These are phyloP conservation scores for Kuschelorhynchus macadamiae DNA, from an alignment of 2,888 invertebrate species.

Conservation along the genomic window DNA sequence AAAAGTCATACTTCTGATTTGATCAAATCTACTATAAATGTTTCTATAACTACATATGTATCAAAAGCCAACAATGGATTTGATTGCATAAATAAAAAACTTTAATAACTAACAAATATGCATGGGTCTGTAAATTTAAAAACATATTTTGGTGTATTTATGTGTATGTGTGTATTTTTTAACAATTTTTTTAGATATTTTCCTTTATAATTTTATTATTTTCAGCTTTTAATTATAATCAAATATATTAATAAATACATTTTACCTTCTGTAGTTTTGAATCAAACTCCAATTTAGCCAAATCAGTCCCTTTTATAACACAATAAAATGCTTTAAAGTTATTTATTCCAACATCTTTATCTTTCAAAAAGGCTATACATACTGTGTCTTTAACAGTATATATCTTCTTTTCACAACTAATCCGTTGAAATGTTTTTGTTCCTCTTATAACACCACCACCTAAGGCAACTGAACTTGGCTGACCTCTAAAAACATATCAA, in stretches of 20 bases:
- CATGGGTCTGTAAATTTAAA: too few species aligned
- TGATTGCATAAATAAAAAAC: too few species aligned
- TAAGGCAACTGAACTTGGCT: conserved; percentile 56
- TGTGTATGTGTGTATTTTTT: too few species aligned
- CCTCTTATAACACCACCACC: conserved; percentile 61
- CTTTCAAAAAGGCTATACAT: conserved; percentile 59
- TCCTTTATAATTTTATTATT: too few species aligned
- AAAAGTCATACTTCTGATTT: too few species aligned
- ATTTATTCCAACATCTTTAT: conserved; percentile 50
- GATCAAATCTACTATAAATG: too few species aligned
- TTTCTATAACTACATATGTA: too few species aligned
- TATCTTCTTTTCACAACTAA: conserved; percentile 45
- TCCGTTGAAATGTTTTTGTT: conserved; percentile 55
- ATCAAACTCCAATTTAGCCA: conserved; percentile 58
- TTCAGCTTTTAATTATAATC: too few species aligned
- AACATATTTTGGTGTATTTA: too few species aligned
- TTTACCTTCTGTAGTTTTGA: conserved; percentile 57
- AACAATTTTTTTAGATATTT: too few species aligned
- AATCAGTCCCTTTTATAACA: conserved; percentile 58
- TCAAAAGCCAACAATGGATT: too few species aligned
- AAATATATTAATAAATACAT: conserved; percentile 1
- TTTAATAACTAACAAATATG: too few species aligned
- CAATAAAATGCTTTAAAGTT: conserved; percentile 60
- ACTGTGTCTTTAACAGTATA: conserved; percentile 53
- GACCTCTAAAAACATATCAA: conserved; percentile 51